These are phyloP conservation scores for Matsumurasca onukii DNA, from an alignment of 1,140 invertebrate species.

Conservation along the genomic window DNA sequence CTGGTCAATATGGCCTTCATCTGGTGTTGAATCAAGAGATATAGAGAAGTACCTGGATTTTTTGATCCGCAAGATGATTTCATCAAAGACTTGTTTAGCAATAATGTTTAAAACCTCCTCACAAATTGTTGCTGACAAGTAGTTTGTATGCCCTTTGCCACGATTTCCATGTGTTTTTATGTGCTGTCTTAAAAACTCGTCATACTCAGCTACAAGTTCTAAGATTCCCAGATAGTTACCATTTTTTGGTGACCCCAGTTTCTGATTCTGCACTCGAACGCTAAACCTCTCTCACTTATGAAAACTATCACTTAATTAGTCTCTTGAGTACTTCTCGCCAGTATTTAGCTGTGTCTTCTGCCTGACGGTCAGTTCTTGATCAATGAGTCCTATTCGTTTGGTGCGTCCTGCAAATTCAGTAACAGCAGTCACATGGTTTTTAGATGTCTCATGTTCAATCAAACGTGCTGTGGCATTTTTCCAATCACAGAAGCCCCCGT, in stretches of 20 bases:
- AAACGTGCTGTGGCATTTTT: slow-evolving; percentile 33
- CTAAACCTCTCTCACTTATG: slow-evolving; percentile 20
- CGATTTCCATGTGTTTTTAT: slow-evolving; percentile 33
- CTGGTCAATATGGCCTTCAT: slow-evolving; percentile 41
- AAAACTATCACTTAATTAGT: neutral
- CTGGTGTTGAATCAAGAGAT: slow-evolving; percentile 42
- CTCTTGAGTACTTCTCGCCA: neutral
- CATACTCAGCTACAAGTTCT: slow-evolving; percentile 32
- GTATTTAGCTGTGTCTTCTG: slow-evolving; percentile 28
- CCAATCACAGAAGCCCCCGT: slow-evolving; percentile 36
- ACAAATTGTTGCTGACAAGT: slow-evolving; percentile 36
- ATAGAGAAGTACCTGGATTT: slow-evolving; percentile 42
- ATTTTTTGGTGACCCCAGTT: slow-evolving; percentile 32
- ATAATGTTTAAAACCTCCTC: slow-evolving; percentile 36
- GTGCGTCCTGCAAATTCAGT: slow-evolving; percentile 25
- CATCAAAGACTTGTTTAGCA: slow-evolving; percentile 31
- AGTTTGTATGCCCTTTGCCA: slow-evolving; percentile 31
- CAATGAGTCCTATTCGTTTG: slow-evolving; percentile 30
- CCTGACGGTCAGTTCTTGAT: slow-evolving; percentile 32
- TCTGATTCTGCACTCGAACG: slow-evolving; percentile 34
- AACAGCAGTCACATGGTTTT: slow-evolving; percentile 32
- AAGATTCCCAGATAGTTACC: slow-evolving; percentile 2
- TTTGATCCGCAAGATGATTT: slow-evolving; percentile 35
- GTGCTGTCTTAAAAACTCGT: slow-evolving; percentile 37
- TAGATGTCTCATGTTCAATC: slow-evolving; percentile 34